phyloP scores from a whole-genome alignment of 2,113 vertebrate species.

The Epinephelus fuscoguttatus region DNA sequence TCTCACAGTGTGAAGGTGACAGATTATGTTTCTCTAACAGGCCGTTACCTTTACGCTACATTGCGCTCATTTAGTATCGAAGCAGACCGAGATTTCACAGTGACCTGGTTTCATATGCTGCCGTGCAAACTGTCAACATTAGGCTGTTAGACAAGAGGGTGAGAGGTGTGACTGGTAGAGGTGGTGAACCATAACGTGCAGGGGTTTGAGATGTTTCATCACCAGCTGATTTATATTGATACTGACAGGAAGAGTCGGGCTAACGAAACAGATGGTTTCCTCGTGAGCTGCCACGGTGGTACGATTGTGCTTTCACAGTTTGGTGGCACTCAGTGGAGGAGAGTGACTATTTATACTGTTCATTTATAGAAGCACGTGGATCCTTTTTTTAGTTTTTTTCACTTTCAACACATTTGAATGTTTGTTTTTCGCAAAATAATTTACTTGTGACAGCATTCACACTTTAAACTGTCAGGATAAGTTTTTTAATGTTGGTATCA shows the following conservation, averaged over 20 bases:
- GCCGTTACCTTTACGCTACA: slow-evolving; percentile 42
- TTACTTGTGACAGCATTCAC: not conserved
- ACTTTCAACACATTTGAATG: not conserved
- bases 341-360: slow-evolving; percentile 6
- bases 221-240: slow-evolving; percentile 34
- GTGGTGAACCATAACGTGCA: slow-evolving; percentile 31
- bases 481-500: not conserved
- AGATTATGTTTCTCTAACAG: slow-evolving; percentile 57
- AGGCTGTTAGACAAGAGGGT: slow-evolving; percentile 23
- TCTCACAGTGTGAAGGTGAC: slow-evolving; percentile 33
- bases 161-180: slow-evolving; percentile 39
- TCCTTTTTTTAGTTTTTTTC: not conserved
- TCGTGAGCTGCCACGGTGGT: slow-evolving; percentile 11
- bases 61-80: slow-evolving; percentile 50
- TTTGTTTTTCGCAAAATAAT: slow-evolving; percentile 26
- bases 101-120: slow-evolving; percentile 66
- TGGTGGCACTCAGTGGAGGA: slow-evolving; percentile 17
- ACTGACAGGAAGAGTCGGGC: slow-evolving; percentile 37
- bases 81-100: slow-evolving; percentile 58
- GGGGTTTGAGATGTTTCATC: slow-evolving; percentile 34
- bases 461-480: slow-evolving; percentile 1
- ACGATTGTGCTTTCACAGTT: slow-evolving; percentile 44
- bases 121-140: slow-evolving; percentile 24
- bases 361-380: not conserved
- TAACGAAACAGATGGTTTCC: slow-evolving; percentile 53